These are phyloP conservation scores for Nanorana parkeri DNA, from an alignment of 2,113 vertebrate genomes.

Conservation along the genomic window DNA sequence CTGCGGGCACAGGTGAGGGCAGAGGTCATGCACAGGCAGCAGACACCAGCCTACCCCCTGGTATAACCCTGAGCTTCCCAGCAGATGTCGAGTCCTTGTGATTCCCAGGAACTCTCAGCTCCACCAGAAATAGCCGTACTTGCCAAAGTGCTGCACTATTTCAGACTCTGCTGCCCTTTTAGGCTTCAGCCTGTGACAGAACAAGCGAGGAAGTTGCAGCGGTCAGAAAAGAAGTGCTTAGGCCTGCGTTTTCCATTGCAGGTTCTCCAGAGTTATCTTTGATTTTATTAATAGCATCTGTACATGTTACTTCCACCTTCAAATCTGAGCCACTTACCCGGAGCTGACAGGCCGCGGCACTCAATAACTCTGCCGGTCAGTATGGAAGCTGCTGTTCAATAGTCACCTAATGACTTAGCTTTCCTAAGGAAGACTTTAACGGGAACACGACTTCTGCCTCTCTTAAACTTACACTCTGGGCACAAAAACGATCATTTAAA, in stretches of 20 bases:
- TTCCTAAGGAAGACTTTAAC: too few relatives aligned
- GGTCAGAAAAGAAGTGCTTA: background rate
- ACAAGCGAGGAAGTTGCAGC: background rate
- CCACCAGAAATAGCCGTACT: slow-evolving; percentile 41
- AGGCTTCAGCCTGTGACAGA: background rate
- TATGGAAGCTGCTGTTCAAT: too few relatives aligned
- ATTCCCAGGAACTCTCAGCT: slow-evolving; percentile 27
- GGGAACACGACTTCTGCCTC: too few relatives aligned
- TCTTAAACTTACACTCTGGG: too few relatives aligned
- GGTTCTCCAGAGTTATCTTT: too few relatives aligned
- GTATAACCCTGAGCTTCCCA: slow-evolving; percentile 5
- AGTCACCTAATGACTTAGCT: too few relatives aligned
- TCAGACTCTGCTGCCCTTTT: slow-evolving; percentile 21
- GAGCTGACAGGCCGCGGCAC: too few relatives aligned
- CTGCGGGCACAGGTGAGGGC: background rate
- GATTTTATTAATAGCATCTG: too few relatives aligned
- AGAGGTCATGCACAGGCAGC: background rate
- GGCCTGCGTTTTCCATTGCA: background rate
- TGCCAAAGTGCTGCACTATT: background rate
- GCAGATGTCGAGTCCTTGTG: slow-evolving; percentile 42
- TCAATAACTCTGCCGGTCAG: too few relatives aligned
- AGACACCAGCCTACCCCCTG: background rate
- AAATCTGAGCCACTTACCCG: too few relatives aligned
- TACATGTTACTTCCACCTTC: too few relatives aligned
- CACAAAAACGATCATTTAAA: too few relatives aligned